Conservation (phyloP, 37 sponge, comb jelly and placozoan species). For the Diacarnus erythraeanus region DNA sequence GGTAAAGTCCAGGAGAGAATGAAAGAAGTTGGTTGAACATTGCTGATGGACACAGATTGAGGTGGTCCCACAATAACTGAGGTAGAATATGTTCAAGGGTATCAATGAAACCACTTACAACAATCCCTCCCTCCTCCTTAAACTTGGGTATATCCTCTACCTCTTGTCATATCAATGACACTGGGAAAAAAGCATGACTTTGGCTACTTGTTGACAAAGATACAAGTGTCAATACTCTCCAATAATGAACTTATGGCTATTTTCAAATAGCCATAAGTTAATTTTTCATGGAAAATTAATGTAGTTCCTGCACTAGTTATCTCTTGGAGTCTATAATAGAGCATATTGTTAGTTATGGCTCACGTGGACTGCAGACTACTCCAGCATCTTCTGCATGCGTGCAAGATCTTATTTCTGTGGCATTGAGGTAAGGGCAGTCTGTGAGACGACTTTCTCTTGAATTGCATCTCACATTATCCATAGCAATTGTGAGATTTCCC, state of each 20-base stretch:
- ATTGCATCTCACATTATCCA: conserved; percentile 12
- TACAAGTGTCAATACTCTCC: too few species aligned
- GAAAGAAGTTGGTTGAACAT: background rate
- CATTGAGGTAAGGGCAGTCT: conserved; percentile 2
- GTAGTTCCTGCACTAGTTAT: too few species aligned
- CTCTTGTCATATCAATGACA: background rate
- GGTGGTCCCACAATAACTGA: background rate
- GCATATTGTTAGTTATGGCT: background rate
- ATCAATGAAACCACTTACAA: background rate
- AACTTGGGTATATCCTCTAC: too few species aligned
- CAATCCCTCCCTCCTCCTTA: too few species aligned
- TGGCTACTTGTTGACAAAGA: too few species aligned
- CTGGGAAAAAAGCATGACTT: too few species aligned
- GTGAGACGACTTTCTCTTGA: conserved; percentile 5
- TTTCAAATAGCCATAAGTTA: too few species aligned
- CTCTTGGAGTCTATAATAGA: too few species aligned
- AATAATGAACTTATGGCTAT: too few species aligned
- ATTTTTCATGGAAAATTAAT: too few species aligned
- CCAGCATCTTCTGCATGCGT: conserved; percentile 22
- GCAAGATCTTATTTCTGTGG: background rate
- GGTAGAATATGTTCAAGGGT: background rate
- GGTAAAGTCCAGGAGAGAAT: background rate
- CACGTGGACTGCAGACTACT: conserved; percentile 1
- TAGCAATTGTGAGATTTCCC: background rate
- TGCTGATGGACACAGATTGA: background rate